Evolutionary conservation across 1,140 invertebrate genomes (phyloP).

Genomic region (Drosophila watanabei): DNA sequence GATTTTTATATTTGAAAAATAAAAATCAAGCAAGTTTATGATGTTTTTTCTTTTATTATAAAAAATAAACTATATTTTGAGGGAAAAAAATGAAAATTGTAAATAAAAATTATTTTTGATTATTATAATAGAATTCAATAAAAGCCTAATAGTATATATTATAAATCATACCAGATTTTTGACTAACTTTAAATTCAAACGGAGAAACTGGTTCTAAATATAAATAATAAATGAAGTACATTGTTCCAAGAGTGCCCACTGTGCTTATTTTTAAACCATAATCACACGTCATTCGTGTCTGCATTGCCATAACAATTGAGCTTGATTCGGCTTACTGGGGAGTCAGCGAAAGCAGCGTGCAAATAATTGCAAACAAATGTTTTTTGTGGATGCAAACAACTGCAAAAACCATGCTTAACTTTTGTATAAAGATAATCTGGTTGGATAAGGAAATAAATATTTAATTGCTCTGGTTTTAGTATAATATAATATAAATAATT

Average conservation of each 20-base stretch:
- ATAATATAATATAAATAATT: neutral
- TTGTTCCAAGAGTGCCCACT: neutral
- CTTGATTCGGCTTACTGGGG: neutral
- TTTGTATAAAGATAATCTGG: neutral
- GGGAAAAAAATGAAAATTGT: too few relatives aligned
- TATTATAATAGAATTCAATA: too few relatives aligned
- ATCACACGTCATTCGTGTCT: constrained; percentile 10
- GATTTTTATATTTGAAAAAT: too few relatives aligned
- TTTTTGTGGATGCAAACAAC: neutral
- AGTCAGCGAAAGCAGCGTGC: constrained; percentile 2
- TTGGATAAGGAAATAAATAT: constrained; percentile 6
- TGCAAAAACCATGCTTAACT: neutral
- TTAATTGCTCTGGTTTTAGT: neutral
- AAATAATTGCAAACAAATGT: constrained; percentile 13
- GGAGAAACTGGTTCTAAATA: neutral
- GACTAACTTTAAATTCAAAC: too few relatives aligned
- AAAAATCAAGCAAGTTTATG: too few relatives aligned
- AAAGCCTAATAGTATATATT: too few relatives aligned
- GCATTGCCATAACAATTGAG: constrained; percentile 9
- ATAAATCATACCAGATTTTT: too few relatives aligned
- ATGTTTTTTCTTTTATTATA: too few relatives aligned
- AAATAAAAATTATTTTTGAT: too few relatives aligned
- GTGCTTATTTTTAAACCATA: constrained; percentile 28
- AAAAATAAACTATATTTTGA: too few relatives aligned
- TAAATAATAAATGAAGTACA: too few relatives aligned